Evolutionary conservation across 2,113 vertebrate genomes (phyloP).

Genomic region (Synchiropus splendidus): DNA sequence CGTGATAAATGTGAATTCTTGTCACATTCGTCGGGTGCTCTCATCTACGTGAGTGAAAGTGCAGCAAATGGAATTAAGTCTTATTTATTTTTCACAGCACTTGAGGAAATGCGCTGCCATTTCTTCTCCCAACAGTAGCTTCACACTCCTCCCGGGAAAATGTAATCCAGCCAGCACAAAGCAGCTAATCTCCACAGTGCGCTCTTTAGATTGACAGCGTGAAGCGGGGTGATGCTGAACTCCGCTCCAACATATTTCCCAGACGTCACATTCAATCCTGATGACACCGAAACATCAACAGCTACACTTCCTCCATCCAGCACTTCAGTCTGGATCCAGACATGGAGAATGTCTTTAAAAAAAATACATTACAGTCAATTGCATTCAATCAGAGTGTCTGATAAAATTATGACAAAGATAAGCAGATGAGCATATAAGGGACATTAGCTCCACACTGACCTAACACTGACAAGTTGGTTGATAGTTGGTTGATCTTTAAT

Average conservation of each 20-base stretch:
- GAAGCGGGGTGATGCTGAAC: conserved; percentile 30
- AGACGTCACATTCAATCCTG: conserved; percentile 20
- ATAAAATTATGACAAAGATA: no score
- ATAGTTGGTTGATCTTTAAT: no score
- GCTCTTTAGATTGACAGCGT: conserved; percentile 38
- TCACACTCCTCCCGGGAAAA: conserved; percentile 26
- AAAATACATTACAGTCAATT: no score
- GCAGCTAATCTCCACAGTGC: conserved; percentile 30
- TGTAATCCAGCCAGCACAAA: conserved; percentile 42
- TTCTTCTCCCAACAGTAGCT: conserved; percentile 20
- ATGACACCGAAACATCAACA: conserved; percentile 6
- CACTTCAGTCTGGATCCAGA: no score
- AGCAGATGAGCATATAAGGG: no score
- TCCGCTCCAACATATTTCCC: conserved; percentile 17
- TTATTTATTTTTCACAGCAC: conserved; percentile 18
- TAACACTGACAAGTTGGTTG: no score
- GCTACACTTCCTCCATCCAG: not conserved
- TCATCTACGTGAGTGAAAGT: not conserved
- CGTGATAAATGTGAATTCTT: conserved; percentile 3
- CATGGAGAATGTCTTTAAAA: no score
- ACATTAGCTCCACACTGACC: no score
- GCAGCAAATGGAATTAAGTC: conserved; percentile 20
- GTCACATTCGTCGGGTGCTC: not conserved
- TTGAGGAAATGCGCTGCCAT: conserved; percentile 22
- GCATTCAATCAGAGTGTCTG: no score